Evolutionary conservation across 1,140 invertebrate species (phyloP), one percentile per base, ranked within the genome.

Genomic region (Philopotamus ludificatus): DNA sequence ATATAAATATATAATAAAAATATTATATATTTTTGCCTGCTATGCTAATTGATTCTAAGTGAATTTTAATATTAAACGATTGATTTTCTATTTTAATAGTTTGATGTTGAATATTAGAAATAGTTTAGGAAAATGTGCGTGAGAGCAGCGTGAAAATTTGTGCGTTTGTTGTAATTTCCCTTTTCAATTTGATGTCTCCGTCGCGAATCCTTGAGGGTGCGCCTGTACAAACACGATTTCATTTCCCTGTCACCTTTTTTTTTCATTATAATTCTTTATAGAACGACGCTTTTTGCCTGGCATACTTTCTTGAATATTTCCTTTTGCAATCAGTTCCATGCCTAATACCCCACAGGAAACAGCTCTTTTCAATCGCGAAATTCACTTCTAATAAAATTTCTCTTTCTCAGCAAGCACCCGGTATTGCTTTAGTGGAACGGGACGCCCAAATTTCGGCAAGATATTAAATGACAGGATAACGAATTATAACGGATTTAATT

Each of bases 141-240:
- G 28, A 20, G 15, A 47, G 57, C 21, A 54, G 63, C 54, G 67
- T 61, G 60, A 63, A 69, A 65, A 65, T 66, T 66, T 69, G 34
- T 39, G 63, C 54, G 18, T 69, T 65, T 65, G 62, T 49, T 57
- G 67, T 69, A 69, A 69, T 69, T 69, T 69, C 67, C 67, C 63
- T 62, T 69, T 69, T 68, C 60, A 65, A 69, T 65, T 63, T 57
- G 63, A 66, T 58, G 44, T 63, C 67, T 66, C 63, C 63, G 50
- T 63, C 25, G 59, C 42, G 63, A 62, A 66, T 65, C 63, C 63
- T 66, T 44, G 51, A 51, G 67, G 63, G 57, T 39, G 57, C 58
- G 63, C 51, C 67, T 69, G 67, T 57, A 63, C 63, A 69, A 69
- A 69, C 63, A 69, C 63, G 67, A 69, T 69, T 69, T 69, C 67